Evolutionary conservation across 2,888 invertebrate species (phyloP).

Genomic region (Oithona nana): DNA sequence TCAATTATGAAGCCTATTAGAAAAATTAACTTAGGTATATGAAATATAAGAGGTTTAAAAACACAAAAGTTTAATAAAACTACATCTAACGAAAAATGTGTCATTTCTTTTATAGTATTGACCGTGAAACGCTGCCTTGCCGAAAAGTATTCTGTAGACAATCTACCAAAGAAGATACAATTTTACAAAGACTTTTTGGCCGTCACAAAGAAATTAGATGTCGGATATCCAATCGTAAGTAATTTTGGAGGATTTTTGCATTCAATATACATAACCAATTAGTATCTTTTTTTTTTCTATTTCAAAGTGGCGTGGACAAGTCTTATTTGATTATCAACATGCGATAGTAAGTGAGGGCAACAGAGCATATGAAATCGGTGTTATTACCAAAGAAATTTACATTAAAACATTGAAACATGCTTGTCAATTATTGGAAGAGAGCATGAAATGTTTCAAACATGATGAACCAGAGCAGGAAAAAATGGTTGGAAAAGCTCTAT

Average conservation of each 20-base stretch:
- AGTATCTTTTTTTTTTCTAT: not conserved
- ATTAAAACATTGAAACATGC: not conserved
- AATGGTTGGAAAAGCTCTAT: not conserved
- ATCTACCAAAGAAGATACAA: not conserved
- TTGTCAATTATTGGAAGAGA: not conserved
- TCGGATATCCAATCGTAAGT: not conserved
- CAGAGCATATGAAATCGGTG: not conserved
- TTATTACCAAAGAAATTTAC: not conserved
- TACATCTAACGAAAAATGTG: not conserved
- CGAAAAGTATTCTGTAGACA: not conserved
- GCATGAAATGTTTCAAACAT: not conserved
- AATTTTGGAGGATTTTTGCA: not conserved
- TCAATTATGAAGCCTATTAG: too few relatives aligned
- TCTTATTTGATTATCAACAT: not conserved
- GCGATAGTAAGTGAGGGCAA: not conserved
- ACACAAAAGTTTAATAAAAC: not conserved
- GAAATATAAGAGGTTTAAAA: not conserved
- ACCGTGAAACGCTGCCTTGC: conserved; percentile 2
- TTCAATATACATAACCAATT: not conserved
- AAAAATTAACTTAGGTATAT: too few relatives aligned
- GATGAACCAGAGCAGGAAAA: not conserved
- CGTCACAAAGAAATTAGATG: not conserved
- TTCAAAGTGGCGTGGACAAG: conserved; percentile 5
- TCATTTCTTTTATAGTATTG: not conserved
- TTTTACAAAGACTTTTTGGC: not conserved